Evolutionary conservation across 1,140 invertebrate genomes (phyloP), one percentile per base, ranked within the genome.

Genomic region (Glossosoma conforme): DNA sequence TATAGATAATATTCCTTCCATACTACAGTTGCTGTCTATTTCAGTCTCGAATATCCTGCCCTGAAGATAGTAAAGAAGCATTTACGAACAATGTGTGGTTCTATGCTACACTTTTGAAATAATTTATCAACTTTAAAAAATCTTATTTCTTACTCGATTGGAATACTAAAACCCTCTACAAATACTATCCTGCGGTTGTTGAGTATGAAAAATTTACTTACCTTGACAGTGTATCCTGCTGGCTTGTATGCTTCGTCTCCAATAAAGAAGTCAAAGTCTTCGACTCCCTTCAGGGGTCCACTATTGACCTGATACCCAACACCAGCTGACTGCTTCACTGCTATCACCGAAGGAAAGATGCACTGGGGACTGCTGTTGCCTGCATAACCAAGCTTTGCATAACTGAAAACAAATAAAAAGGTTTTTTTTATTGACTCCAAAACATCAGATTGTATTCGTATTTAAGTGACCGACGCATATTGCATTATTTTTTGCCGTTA

Each of bases 281-380:
- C 94, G 0, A 98, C 91, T 18, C 94, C 94, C 72, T 95, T 95
- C 44, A 89, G 90, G 54, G 96, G 77, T 60, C 93, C 80, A 59
- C 91, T 77, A 54, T 85, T 84, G 43, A 86, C 86, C 68, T 94
- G 92, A 65, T 97, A 93, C 32, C 95, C 95, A 45, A 97, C 84
- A 76, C 92, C 91, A 21, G 90, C 89, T 17, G 86, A 86, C 77
- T 97, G 93, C 72, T 92, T 93, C 56, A 97, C 93, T 35, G 91
- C 93, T 71, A 97, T 97, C 8, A 94, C 90, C 52, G 95, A 98
- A 15, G 97, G 97, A 67, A 99, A 96, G 56, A 98, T 97, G 69
- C 97, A 93, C 69, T 99, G 96, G 11, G 97, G 97, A 63, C 99
- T 96, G 69, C 93, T 95, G 71, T 99, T 99, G 15, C 89, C 93